Evolutionary conservation across 2,888 invertebrate species (phyloP).

Genomic region (Ametastegia equiseti): DNA sequence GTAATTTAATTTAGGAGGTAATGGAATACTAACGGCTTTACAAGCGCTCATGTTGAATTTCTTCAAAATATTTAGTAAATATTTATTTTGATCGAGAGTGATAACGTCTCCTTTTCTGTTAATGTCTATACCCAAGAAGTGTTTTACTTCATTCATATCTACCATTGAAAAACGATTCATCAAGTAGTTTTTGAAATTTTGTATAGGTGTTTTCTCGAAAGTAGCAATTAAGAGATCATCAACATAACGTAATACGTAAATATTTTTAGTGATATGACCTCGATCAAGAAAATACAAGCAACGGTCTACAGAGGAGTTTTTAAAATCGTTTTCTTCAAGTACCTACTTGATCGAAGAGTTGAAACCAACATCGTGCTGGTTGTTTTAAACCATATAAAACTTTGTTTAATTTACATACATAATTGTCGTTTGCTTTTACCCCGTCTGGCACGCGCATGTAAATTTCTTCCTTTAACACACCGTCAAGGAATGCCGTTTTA

Average conservation of each 20-base stretch:
- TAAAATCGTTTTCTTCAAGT: constrained; percentile 49
- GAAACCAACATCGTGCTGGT: constrained; percentile 49
- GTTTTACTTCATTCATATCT: constrained; percentile 57
- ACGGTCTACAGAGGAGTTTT: constrained; percentile 51
- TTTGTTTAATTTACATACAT: constrained; percentile 53
- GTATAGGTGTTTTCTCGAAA: constrained; percentile 48
- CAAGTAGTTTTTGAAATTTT: constrained; percentile 56
- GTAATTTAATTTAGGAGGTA: constrained; percentile 59
- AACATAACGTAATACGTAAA: constrained; percentile 50
- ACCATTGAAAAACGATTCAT: constrained; percentile 56
- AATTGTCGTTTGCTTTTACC: constrained; percentile 30
- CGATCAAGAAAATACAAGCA: constrained; percentile 51
- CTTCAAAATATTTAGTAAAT: constrained; percentile 57
- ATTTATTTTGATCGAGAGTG: constrained; percentile 52
- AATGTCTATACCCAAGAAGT: constrained; percentile 56
- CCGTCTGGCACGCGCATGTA: constrained; percentile 52
- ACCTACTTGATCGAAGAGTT: constrained; percentile 39
- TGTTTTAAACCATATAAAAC: constrained; percentile 52
- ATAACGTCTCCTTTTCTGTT: constrained; percentile 49
- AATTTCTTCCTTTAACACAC: constrained; percentile 52
- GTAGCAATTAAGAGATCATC: constrained; percentile 46
- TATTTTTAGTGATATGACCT: constrained; percentile 50
- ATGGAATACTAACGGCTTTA: constrained; percentile 56
- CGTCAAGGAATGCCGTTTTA: constrained; percentile 53
- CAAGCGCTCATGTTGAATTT: constrained; percentile 60